Percentiles rank a stretch among this genome's conserved stretches.
phyloP scores from a whole-genome alignment of 2,797 vertebrate species.

The Muscicapa striata region DNA sequence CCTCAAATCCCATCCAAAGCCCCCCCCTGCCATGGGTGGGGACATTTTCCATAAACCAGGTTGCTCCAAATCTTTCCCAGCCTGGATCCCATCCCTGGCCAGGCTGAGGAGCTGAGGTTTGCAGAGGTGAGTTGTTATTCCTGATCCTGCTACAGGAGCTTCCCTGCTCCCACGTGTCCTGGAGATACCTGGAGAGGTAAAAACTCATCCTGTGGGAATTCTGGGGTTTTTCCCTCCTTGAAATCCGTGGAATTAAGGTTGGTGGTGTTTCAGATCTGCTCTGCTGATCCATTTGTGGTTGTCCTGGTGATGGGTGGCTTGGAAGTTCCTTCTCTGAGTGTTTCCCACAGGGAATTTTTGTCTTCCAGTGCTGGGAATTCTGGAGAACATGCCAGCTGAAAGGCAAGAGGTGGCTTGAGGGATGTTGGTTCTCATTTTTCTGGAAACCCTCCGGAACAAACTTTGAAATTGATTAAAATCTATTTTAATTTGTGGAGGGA shows the following conservation, averaged over 20 bases:
- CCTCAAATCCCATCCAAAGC: not conserved
- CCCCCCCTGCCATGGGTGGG: rapidly evolving
- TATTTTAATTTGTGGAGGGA: not conserved
- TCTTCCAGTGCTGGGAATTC: not conserved
- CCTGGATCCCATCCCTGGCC: not conserved
- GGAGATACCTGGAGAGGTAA: not conserved
- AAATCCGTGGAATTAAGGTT: rapidly evolving
- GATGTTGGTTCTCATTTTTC: not conserved
- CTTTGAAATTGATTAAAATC: not conserved
- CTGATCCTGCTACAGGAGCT: rapidly evolving
- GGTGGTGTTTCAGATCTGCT: not conserved
- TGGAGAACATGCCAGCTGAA: not conserved
- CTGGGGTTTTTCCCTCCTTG: rapidly evolving
- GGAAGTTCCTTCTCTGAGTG: rapidly evolving
- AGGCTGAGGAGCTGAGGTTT: not conserved
- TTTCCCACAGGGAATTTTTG: not conserved
- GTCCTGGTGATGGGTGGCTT: not conserved
- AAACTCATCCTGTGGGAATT: not conserved
- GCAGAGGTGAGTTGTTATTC: not conserved
- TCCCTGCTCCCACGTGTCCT: not conserved
- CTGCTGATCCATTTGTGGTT: rapidly evolving
- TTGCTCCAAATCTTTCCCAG: not conserved
- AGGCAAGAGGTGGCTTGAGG: not conserved
- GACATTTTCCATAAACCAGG: not conserved
- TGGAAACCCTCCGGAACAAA: not conserved